Evolutionary conservation across 2,113 vertebrate genomes (phyloP).

Genomic region (Alectura lathami): DNA sequence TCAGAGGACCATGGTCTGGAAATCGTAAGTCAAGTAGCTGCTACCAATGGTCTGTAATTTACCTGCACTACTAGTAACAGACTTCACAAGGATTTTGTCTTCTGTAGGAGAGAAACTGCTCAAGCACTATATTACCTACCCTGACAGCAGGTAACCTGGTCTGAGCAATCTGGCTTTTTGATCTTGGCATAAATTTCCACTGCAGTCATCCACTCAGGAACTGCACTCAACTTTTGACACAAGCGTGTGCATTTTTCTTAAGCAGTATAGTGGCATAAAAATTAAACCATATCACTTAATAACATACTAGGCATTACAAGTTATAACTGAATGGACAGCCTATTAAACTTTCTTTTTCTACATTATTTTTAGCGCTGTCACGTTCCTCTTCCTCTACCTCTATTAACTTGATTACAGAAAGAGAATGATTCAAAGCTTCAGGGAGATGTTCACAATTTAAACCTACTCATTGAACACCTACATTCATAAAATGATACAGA

Average conservation of each 20-base stretch:
- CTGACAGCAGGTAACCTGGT: neutral
- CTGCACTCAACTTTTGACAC: neutral
- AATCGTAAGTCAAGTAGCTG: neutral
- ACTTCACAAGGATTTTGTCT: no score
- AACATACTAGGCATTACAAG: neutral
- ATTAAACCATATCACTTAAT: neutral
- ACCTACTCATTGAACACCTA: neutral
- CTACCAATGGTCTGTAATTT: neutral
- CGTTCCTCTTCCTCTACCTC: neutral
- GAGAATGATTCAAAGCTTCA: neutral
- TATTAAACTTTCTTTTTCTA: neutral
- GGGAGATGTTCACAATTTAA: neutral
- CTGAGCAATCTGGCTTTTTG: neutral
- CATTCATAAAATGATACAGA: rapidly evolving
- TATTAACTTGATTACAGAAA: neutral
- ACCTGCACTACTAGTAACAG: no score
- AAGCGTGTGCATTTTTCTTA: neutral
- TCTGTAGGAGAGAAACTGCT: rapidly evolving
- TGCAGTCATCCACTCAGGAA: neutral
- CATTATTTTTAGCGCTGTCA: neutral
- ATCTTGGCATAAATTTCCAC: neutral
- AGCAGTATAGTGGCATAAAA: neutral
- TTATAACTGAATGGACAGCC: neutral
- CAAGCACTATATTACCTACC: rapidly evolving
- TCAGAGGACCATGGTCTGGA: neutral